A percentile compares a stretch with the other conserved stretches of the same genome.
phyloP scores from a whole-genome alignment of 2,113 vertebrate genomes.

The Ptilonorhynchus violaceus region DNA sequence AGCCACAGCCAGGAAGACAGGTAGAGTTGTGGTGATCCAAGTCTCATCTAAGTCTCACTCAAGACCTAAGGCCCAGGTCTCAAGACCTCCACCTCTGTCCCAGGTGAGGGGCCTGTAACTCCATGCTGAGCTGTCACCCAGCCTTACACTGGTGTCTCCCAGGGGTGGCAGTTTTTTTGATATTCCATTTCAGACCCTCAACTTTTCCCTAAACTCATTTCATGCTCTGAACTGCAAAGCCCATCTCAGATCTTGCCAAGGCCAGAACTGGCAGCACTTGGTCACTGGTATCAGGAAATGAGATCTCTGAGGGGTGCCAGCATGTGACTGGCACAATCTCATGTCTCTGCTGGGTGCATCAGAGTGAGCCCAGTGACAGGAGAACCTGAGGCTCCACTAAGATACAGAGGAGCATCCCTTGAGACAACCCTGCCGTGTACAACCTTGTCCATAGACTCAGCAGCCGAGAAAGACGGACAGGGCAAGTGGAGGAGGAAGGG shows the following conservation, averaged over 20 bases:
- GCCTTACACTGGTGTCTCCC: background rate
- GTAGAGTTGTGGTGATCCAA: background rate
- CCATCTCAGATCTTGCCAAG: background rate
- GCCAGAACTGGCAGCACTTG: background rate
- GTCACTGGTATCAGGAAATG: background rate
- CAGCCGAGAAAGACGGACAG: background rate
- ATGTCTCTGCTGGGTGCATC: background rate
- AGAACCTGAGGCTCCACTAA: background rate
- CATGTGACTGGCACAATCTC: background rate
- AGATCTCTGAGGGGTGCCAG: background rate
- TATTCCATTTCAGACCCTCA: background rate
- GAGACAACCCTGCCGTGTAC: accelerated
- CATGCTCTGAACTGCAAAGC: background rate
- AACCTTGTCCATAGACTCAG: background rate
- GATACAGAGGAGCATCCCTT: background rate
- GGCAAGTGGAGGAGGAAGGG: background rate
- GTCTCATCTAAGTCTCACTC: background rate
- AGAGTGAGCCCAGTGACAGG: background rate
- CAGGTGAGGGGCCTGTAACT: background rate
- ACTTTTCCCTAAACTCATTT: background rate
- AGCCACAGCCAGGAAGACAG: background rate
- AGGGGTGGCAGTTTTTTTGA: background rate
- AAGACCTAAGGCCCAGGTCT: too few species aligned
- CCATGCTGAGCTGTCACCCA: background rate
- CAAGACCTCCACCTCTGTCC: background rate